Evolutionary conservation across 2,113 vertebrate species (phyloP).

Genomic region (Syngnathus typhle): DNA sequence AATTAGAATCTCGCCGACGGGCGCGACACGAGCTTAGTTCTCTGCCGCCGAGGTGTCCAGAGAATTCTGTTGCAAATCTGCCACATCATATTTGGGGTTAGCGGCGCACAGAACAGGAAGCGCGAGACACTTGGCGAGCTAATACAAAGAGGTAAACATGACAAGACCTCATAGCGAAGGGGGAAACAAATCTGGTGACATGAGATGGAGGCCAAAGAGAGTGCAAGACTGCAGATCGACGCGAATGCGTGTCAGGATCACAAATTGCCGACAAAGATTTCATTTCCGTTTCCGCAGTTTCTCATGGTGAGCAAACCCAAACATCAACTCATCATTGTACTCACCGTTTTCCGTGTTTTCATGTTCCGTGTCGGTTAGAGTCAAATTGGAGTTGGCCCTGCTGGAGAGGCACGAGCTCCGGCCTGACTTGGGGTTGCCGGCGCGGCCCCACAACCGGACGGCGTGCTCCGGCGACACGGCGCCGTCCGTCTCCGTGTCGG

Average conservation of each 20-base stretch:
- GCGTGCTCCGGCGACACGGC: conserved; percentile 88
- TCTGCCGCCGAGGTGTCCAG: conserved; percentile 43
- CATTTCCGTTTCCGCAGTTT: not conserved
- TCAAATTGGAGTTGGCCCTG: conserved; percentile 95
- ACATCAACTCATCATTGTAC: conserved; percentile 3
- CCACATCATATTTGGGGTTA: conserved; percentile 45
- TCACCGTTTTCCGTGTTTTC: conserved; percentile 95
- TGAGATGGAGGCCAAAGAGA: not conserved
- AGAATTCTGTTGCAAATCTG: conserved; percentile 42
- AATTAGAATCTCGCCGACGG: conserved; percentile 51
- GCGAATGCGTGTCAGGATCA: not conserved
- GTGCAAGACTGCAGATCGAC: not conserved
- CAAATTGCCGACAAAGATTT: not conserved
- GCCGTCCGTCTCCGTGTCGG: conserved; percentile 85
- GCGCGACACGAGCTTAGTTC: conserved; percentile 43
- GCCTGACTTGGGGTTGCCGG: conserved; percentile 81
- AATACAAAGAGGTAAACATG: not conserved
- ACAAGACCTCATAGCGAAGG: not conserved
- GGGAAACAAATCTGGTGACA: not conserved
- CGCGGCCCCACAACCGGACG: conserved; percentile 80
- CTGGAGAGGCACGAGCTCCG: conserved; percentile 97
- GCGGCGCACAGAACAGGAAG: conserved; percentile 3
- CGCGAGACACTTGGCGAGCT: not conserved
- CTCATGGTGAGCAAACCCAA: too few species aligned
- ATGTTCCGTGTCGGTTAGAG: conserved; percentile 93